Conservation (phyloP, 2,888 invertebrate species). For the Didymodactylos carnosus region DNA sequence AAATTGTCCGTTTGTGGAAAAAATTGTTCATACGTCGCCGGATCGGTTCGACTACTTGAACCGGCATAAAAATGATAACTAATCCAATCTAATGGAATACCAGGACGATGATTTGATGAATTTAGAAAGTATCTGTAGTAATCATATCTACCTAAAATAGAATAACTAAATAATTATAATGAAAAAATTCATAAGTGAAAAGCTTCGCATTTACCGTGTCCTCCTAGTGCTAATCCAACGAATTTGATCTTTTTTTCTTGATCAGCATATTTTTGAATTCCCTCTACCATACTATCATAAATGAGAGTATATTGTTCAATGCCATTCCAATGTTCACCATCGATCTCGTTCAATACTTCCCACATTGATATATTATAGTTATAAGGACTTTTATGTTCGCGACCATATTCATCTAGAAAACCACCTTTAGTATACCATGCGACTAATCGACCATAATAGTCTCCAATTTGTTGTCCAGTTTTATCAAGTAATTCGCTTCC, state of each 20-base stretch:
- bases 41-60: not conserved
- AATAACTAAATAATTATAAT: not conserved
- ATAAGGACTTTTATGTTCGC: not conserved
- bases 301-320: not conserved
- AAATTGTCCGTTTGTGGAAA: not conserved
- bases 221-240: not conserved
- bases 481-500: not conserved
- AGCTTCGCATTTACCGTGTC: too few species aligned
- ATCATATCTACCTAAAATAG: not conserved
- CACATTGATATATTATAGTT: not conserved
- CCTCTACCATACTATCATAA: not conserved
- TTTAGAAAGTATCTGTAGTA: not conserved
- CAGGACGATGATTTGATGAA: not conserved
- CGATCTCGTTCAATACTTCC: not conserved
- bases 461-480: not conserved
- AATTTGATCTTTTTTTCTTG: not conserved
- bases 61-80: not conserved
- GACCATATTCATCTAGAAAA: not conserved
- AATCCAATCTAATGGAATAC: not conserved
- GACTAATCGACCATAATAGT: not conserved
- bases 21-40: not conserved
- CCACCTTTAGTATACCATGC: not conserved
- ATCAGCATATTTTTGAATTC: not conserved
- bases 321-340: not conserved
- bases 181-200: too few species aligned